Evolutionary conservation across 1,140 invertebrate genomes (phyloP), one percentile per base, ranked within the genome.

Genomic region (Agrilus planipennis): DNA sequence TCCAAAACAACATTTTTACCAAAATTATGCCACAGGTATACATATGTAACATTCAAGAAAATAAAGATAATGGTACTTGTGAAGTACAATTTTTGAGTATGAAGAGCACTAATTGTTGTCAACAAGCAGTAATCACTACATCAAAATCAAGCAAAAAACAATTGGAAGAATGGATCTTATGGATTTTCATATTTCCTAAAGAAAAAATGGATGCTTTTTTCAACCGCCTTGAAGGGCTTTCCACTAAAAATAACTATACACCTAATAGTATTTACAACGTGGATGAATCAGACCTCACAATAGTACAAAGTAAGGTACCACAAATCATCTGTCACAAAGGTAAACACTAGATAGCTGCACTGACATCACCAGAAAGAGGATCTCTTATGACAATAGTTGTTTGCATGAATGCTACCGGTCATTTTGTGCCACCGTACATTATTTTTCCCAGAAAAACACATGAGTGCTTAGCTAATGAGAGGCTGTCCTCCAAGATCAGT

Each of bases 361-460:
- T 68, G 4, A 64, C 60, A 3, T 68, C 62, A 25, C 62, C 57
- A 39, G 69, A 72, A 53, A 52, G 67, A 38, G 68, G 66, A 17
- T 55, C 56, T 44, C 56, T 64, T 15, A 56, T 69, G 0, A 72
- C 68, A 17, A 36, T 67, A 21, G 39, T 57, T 22, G 49, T 45
- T 42, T 51, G 52, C 23, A 57, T 67, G 41, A 62, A 44, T 54
- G 64, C 63, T 25, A 40, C 43, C 6, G 65, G 68, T 15, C 55
- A 50, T 37, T 59, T 48, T 18, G 47, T 70, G 16, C 61, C 64
- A 12, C 29, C 18, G 6, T 11, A 21, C 7, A 6, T 36, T 15
- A 36, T 36, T 10, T 36, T 22, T 36, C 34, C 34, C 10, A 4
- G 18, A 27, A 12, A 9, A 27, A 27, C 7, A 12, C 7, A 27